Percentiles rank a stretch among this genome's conserved stretches.
phyloP scores from a whole-genome alignment of 2,113 vertebrate species.

The Conger conger region DNA sequence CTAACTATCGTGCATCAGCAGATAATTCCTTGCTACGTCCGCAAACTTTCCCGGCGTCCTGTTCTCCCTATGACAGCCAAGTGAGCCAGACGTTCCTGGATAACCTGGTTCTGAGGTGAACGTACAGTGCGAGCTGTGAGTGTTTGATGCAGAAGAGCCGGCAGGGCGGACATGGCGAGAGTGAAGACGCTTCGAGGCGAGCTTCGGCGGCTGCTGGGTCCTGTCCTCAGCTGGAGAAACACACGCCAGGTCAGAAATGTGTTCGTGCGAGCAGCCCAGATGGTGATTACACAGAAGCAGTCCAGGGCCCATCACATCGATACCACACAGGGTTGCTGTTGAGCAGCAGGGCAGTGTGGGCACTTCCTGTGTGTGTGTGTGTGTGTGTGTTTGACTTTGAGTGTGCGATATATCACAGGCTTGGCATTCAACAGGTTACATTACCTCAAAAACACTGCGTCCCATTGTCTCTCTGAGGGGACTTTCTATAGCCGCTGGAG shows the following conservation, averaged over 20 bases:
- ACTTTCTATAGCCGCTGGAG: not conserved
- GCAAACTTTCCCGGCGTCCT: not conserved
- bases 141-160: not conserved
- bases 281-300: not conserved
- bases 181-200: not conserved
- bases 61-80: not conserved
- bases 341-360: not conserved
- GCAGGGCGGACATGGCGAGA: not conserved
- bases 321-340: not conserved
- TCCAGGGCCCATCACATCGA: not conserved
- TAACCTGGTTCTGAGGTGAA: not conserved
- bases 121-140: not conserved
- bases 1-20: conserved; percentile 45
- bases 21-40: conserved; percentile 49
- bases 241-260: not conserved
- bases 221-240: not conserved
- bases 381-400: not conserved
- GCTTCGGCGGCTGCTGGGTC: not conserved
- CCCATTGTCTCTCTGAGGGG: not conserved
- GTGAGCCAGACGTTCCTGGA: not conserved
- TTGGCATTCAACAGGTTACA: not conserved
- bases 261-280: not conserved
- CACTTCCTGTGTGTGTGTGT: not conserved
- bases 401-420: not conserved
- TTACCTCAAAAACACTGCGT: not conserved